A percentile compares a stretch with the other conserved stretches of the same genome.
phyloP scores from a whole-genome alignment of 2,888 invertebrate species.

The Pyrrhosoma nymphula region DNA sequence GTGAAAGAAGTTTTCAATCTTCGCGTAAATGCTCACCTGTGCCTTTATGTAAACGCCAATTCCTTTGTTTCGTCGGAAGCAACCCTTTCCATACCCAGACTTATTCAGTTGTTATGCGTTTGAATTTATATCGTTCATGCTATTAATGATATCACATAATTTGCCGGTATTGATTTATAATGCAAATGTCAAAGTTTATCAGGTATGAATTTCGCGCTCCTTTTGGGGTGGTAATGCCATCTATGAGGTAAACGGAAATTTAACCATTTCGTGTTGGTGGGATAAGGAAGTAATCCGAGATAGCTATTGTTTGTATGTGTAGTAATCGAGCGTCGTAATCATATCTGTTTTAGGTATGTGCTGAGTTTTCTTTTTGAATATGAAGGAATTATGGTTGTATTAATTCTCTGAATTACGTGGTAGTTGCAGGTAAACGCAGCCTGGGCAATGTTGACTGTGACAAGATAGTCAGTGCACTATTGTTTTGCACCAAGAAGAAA shows the following conservation, averaged over 20 bases:
- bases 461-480: constrained; percentile 53
- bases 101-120: no score
- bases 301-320: not conserved
- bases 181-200: no score
- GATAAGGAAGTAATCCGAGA: not conserved
- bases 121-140: no score
- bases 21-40: no score
- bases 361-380: not conserved
- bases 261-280: not conserved
- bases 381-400: not conserved
- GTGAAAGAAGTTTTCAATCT: no score
- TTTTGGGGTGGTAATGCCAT: constrained; percentile 4
- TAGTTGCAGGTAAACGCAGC: constrained; percentile 48
- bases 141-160: no score
- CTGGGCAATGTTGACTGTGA: constrained; percentile 63
- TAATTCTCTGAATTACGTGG: not conserved
- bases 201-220: not conserved
- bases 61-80: no score
- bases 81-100: no score
- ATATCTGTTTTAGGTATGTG: not conserved
- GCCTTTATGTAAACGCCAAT: no score
- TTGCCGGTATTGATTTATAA: no score
- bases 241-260: not conserved
- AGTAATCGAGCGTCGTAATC: constrained; percentile 17
- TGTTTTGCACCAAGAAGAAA: constrained; percentile 28